Base-by-base conservation (phyloP, 2,888 invertebrate genomes). In the Macrosoma leucophasiata region DNA sequence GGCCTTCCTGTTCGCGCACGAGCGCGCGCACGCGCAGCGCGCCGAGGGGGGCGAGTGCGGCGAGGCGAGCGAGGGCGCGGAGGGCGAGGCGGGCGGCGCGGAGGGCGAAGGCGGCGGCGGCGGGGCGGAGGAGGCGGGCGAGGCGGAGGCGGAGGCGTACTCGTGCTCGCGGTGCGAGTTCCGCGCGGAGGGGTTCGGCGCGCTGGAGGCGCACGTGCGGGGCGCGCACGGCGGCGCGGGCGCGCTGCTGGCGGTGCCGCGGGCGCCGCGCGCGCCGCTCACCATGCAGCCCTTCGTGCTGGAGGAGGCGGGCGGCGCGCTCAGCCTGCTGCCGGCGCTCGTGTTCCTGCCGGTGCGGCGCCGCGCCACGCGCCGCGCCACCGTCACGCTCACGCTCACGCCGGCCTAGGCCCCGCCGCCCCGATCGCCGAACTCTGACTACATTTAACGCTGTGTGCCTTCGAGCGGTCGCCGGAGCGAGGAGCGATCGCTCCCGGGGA, bases 271-370 rank as follows among this genome's bases (percentile, higher is more conserved):
- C 50, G 75, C 84, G 38, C 72, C 86, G 44, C 91, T 93, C 62
- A 90, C 94, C 50, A 96, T 97, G 96, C 97, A 97, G 85, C 94
- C 96, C 37, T 97, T 97, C 84, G 87, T 95, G 55, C 86, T 96
- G 74, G 93, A 94, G 73, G 84, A 84, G 54, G 71, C 84, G 56
- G 77, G 79, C 51, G 82, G 81, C 50, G 84, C 79, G 65, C 76
- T 79, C 55, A 89, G 91, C 69, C 93, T 96, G 77, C 91, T 95
- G 62, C 94, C 97, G 50, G 95, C 96, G 58, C 88, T 97, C 59
- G 95, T 97, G 75, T 96, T 95, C 48, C 89, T 97, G 84, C 97
- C 97, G 46, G 96, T 97, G 66, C 91, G 92, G 53, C 91, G 94
- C 70, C 90, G 93, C 74, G 90, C 96, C 62, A 91, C 91, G 65